Percentiles rank a stretch among this genome's conserved stretches.
Conservation (phyloP, 1,140 invertebrate species). For the Tenebrio molitor region DNA sequence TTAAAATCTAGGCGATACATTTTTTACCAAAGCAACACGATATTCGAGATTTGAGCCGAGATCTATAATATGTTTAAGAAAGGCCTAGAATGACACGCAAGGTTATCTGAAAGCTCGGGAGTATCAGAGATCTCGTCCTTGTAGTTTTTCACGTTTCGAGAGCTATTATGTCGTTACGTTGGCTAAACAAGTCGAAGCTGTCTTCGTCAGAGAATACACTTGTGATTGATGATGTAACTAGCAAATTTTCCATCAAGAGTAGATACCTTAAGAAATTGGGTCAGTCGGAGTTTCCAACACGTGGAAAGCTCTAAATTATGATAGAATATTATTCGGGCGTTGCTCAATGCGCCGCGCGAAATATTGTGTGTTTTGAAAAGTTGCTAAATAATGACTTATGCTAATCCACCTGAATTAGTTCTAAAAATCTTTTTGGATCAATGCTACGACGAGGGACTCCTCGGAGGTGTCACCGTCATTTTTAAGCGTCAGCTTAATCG, state of each 20-base stretch:
- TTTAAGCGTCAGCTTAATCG: not conserved
- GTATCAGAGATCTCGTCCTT: conserved; percentile 2
- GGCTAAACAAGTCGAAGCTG: not conserved
- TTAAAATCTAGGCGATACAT: too few species aligned
- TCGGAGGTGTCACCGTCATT: not conserved
- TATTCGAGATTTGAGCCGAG: too few species aligned
- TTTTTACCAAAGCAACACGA: too few species aligned
- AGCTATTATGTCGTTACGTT: not conserved
- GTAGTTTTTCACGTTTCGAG: conserved; percentile 5
- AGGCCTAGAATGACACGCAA: too few species aligned
- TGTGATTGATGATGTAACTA: conserved; percentile 30
- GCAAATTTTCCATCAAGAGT: conserved; percentile 20
- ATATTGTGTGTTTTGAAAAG: conserved; percentile 15
- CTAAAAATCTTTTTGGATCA: not conserved
- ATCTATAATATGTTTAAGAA: too few species aligned
- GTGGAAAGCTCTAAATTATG: conserved; percentile 15
- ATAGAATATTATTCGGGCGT: conserved; percentile 3
- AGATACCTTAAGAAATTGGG: conserved; percentile 13
- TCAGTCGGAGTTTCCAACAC: not conserved
- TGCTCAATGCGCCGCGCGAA: conserved; percentile 9
- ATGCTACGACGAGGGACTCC: not conserved
- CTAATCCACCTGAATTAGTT: not conserved
- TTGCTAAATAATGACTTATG: not conserved
- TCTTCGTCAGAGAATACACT: not conserved
- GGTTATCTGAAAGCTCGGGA: too few species aligned